Evolutionary conservation across 2,113 vertebrate species (phyloP).

Genomic region (Podarcis cretensis): DNA sequence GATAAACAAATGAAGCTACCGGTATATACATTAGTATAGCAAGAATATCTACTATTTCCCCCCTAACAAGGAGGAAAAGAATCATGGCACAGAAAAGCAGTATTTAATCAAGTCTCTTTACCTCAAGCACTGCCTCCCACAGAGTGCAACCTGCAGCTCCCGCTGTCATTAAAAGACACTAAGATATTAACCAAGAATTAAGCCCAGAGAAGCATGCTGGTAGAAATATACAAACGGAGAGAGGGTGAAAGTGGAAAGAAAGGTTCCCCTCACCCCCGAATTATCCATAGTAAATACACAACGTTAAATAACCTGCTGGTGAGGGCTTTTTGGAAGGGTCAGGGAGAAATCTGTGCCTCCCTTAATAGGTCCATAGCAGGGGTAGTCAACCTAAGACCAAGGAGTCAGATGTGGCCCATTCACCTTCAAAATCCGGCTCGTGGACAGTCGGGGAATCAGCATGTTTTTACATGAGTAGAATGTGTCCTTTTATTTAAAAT

Average conservation of each 20-base stretch:
- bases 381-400: too few relatives aligned
- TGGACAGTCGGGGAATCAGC: too few relatives aligned
- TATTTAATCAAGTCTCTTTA: constrained; percentile 75
- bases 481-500: too few relatives aligned
- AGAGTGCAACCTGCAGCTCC: constrained; percentile 61
- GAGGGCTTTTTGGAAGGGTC: not conserved
- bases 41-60: constrained; percentile 60
- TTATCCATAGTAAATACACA: accelerated
- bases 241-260: constrained; percentile 6
- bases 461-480: too few relatives aligned
- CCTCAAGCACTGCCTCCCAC: constrained; percentile 68
- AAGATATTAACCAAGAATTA: constrained; percentile 74
- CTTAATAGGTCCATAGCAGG: too few relatives aligned
- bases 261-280: not conserved
- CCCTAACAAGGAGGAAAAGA: constrained; percentile 58
- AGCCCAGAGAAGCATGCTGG: constrained; percentile 55
- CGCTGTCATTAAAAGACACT: constrained; percentile 59
- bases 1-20: constrained; percentile 58
- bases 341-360: too few relatives aligned
- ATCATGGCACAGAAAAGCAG: constrained; percentile 67
- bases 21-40: constrained; percentile 67
- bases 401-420: too few relatives aligned
- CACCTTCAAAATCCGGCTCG: too few relatives aligned
- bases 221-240: constrained; percentile 18
- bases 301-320: constrained; percentile 17